Evolutionary conservation across 2,888 invertebrate species (phyloP).

Genomic region (Crocallis elinguaria): DNA sequence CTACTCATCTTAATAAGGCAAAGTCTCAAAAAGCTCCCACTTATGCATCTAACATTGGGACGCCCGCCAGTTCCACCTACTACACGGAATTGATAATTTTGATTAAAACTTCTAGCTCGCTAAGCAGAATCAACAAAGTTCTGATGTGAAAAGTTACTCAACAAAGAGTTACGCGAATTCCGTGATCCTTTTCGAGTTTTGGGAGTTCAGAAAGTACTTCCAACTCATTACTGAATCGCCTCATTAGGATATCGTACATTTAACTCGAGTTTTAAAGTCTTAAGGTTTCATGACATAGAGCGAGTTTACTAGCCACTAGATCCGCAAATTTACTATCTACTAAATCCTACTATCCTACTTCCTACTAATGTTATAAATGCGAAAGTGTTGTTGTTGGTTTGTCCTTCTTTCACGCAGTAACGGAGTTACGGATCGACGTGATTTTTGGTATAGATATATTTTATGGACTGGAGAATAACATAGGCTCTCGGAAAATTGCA

Average conservation of each 20-base stretch:
- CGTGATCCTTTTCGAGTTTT: conserved; percentile 26
- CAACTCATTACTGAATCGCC: conserved; percentile 19
- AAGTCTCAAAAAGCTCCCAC: conserved; percentile 2
- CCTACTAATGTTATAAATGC: too few species aligned
- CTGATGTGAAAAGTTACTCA: conserved; percentile 26
- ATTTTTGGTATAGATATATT: too few species aligned
- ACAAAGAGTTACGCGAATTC: conserved; percentile 28
- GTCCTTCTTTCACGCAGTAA: too few species aligned
- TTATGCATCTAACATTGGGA: conserved; percentile 7
- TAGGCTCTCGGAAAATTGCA: too few species aligned
- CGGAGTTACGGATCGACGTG: too few species aligned
- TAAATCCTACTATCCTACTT: too few species aligned
- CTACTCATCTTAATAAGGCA: not conserved
- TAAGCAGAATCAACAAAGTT: conserved; percentile 32
- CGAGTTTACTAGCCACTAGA: too few species aligned
- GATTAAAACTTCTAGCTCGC: conserved; percentile 34
- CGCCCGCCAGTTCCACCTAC: not conserved
- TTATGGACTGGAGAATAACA: too few species aligned
- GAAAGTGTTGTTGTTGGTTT: too few species aligned
- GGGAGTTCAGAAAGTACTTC: conserved; percentile 25
- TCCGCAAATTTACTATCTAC: too few species aligned
- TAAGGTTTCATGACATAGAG: too few species aligned
- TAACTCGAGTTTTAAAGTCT: conserved; percentile 25
- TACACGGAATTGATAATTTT: conserved; percentile 36
- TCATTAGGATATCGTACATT: conserved; percentile 27